Percentiles rank a stretch among this genome's conserved stretches.
Conservation (phyloP, 2,888 invertebrate genomes). For the Hipparchia sbordonii region DNA sequence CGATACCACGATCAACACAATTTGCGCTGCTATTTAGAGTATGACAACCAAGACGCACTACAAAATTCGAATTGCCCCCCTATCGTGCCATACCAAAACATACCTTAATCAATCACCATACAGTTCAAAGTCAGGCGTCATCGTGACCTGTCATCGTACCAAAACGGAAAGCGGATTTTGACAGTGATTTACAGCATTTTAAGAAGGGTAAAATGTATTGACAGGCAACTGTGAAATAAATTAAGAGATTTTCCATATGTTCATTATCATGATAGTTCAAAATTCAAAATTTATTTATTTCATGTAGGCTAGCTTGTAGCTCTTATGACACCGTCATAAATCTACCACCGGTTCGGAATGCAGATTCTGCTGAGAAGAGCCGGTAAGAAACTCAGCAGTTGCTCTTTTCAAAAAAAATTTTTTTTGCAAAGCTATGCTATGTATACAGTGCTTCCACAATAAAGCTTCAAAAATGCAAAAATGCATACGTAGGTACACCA, state of each 20-base stretch:
- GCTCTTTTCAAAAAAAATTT: no score
- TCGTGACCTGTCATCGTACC: neutral
- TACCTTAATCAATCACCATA: neutral
- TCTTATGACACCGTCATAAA: no score
- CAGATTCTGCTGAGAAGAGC: no score
- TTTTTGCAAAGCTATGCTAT: no score
- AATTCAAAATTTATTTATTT: no score
- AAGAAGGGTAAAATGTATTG: neutral
- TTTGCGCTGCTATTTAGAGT: conserved; percentile 28
- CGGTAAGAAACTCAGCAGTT: no score
- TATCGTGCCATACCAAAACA: neutral
- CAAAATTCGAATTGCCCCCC: conserved; percentile 19
- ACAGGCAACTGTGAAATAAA: neutral
- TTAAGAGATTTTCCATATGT: neutral
- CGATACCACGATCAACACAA: conserved; percentile 25
- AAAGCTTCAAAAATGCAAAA: no score
- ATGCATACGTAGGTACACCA: no score
- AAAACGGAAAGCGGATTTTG: neutral
- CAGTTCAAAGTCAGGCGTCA: neutral
- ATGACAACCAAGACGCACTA: conserved; percentile 32
- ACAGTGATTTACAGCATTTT: conserved; percentile 10
- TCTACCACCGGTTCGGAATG: no score
- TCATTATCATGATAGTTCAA: no score
- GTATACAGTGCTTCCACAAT: no score
- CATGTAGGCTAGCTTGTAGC: no score